Evolutionary conservation across 2,113 vertebrate species (phyloP), one percentile per base, ranked within the genome.

Genomic region (Scomber scombrus): DNA sequence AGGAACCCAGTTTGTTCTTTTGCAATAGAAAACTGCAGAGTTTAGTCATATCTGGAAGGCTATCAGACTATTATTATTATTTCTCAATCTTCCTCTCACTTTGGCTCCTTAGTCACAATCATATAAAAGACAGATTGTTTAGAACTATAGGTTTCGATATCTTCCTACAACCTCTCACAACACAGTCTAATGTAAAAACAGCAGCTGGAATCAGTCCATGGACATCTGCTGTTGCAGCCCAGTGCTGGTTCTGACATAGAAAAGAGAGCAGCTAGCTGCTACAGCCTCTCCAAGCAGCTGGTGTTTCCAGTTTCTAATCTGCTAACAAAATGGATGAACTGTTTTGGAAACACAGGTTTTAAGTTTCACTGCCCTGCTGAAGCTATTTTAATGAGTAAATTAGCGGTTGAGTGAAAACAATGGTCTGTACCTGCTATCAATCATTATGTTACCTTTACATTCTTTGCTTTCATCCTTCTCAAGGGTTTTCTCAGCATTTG

Each of bases 121-220:
- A 34, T 34, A 77, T 81, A 72, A 51, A 49, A 80, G 75, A 19
- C 79, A 76, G 66, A 74, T 81, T 80, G 75, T 74, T 84, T 34
- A 49, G 43, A 82, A 82, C 64, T 63, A 71, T 60, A 85, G 63
- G 87, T 89, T 90, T 86, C 19, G 26, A 73, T 86, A 83, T 90
- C 81, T 75, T 90, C 84, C 90, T 85, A 78, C 86, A 81, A 79
- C 74, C 81, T 84, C 76, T 80, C 43, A 73, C 76, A 31, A 49
- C 85, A 75, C 49, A 45, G 57, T 43, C 57, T 86, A 46, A 43
- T 82, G 82, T 85, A 71, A 72, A 85, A 85, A 82, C 87, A 84
- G 89, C 81, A 89, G 81, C 88, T 94, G 92, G 90, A 88, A 58
- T 23, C 8, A 7, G 69, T 90, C 91, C 85, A 87, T n/a, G 34